Evolutionary conservation across 1,140 invertebrate genomes (phyloP), one percentile per base, ranked within the genome.

Genomic region (Tachypleus tridentatus): DNA sequence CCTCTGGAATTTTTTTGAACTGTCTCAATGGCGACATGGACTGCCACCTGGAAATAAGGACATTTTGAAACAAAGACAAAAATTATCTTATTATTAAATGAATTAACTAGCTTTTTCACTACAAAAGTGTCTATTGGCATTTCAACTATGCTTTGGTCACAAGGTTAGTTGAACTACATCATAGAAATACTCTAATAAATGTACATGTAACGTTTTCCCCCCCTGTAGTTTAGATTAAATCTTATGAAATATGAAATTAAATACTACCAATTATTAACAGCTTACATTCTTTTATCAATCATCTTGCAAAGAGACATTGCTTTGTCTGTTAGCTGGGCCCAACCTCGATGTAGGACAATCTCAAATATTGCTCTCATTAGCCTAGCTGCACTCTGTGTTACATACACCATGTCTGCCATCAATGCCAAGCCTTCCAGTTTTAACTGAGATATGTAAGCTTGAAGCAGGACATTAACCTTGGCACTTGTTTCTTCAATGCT

Each of bases 341-440:
- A 99, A 29, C 96, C 96, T 72, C 89, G 77, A 70, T 85, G 85
- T 10, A 87, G 74, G 7, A 87, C 91, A 71, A 99, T 99, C 80
- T 99, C 97, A 79, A 90, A 99, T 62, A 99, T 96, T 2, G 97
- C 97, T 70, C 97, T 79, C 82, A 99, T 90, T 4, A 99, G 80
- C 62, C 97, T 82, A 4, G 90, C 87, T 1, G 97, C 97, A 4
- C 94, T 98, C 77, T 99, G 97, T 0, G 97, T 98, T 0, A 99
- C 93, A 74, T 93, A 99, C 0, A 99, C 93, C 97, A 99, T 99
- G 77, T 99, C 97, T 0, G 94, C 91, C 91, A 98, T 97, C 4
- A 99, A 78, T 3, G 96, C 95, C 77, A 99, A 98, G 9, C 97
- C 96, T 76, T 99, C 97, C 53, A 99, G 79, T 77, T 99, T 98